A percentile compares a stretch with the other conserved stretches of the same genome.
These are phyloP conservation scores for Tetanocera ferruginea DNA, from an alignment of 2,888 invertebrate genomes.

Conservation along the genomic window DNA sequence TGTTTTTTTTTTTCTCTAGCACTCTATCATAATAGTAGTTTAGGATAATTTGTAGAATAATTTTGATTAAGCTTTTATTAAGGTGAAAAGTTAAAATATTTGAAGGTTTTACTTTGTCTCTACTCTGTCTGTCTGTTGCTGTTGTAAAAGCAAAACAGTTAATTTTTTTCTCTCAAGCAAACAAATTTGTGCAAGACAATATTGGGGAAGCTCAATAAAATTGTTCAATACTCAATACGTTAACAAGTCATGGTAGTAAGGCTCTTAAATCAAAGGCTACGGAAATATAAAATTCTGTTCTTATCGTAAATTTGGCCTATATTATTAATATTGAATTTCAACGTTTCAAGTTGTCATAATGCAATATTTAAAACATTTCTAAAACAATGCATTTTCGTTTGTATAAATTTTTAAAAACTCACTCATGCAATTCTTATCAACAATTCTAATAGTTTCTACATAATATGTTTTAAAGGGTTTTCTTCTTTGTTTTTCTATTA, in stretches of 20 bases:
- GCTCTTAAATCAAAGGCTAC: conserved; percentile 17
- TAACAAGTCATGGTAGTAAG: conserved; percentile 15
- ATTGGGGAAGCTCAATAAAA: neutral
- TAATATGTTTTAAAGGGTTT: neutral
- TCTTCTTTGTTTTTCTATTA: neutral
- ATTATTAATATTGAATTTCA: neutral
- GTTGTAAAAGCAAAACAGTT: neutral
- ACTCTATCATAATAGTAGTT: neutral
- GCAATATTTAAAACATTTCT: neutral
- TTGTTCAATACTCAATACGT: neutral
- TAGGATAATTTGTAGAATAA: neutral
- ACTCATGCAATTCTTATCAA: conserved; percentile 22
- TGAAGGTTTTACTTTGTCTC: no score
- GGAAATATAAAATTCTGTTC: conserved; percentile 1
- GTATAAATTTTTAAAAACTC: conserved; percentile 21
- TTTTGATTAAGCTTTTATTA: neutral
- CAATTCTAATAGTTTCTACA: conserved; percentile 9
- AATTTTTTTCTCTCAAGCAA: neutral
- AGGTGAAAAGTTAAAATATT: no score
- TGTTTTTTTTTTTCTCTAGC: neutral
- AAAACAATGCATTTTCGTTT: neutral
- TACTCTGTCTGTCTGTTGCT: no score
- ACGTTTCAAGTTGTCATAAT: neutral
- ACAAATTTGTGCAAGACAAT: neutral
- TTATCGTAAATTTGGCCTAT: neutral